Evolutionary conservation across 2,113 vertebrate species (phyloP).

Genomic region (Ophthalmolycus amberensis): DNA sequence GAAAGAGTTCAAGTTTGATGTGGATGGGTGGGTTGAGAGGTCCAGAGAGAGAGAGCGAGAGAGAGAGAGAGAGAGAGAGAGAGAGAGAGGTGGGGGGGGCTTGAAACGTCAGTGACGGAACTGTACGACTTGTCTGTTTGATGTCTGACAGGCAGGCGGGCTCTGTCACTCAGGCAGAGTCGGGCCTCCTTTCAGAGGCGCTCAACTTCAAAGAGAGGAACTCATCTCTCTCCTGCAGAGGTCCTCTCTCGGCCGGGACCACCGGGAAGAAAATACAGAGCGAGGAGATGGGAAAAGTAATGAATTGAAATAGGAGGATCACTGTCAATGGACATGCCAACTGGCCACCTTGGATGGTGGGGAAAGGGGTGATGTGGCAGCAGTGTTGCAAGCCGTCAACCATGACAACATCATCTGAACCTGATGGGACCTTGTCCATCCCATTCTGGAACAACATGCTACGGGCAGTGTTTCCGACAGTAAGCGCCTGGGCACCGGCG

Average conservation of each 20-base stretch:
- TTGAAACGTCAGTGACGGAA: constrained; percentile 56
- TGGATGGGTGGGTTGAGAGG: constrained; percentile 47
- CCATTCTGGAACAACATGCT: constrained; percentile 5
- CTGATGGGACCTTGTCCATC: constrained; percentile 20
- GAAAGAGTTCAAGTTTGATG: constrained; percentile 59
- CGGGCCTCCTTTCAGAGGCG: constrained; percentile 51
- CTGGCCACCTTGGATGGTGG: not conserved
- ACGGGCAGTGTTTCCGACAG: constrained; percentile 43
- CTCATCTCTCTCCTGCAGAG: constrained; percentile 73
- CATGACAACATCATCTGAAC: constrained; percentile 42
- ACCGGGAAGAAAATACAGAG: constrained; percentile 68
- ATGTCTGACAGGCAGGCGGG: constrained; percentile 69
- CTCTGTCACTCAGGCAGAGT: constrained; percentile 67
- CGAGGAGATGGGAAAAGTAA: constrained; percentile 46
- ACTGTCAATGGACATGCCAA: constrained; percentile 26
- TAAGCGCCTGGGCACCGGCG: constrained; percentile 13
- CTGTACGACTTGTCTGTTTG: constrained; percentile 70
- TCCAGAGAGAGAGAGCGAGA: constrained; percentile 20
- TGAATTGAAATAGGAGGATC: constrained; percentile 40
- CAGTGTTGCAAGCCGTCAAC: not conserved
- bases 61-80: not conserved
- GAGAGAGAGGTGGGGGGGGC: constrained; percentile 23
- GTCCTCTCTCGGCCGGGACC: constrained; percentile 65
- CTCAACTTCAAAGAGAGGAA: constrained; percentile 79
- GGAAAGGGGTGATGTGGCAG: not conserved